Conservation (phyloP, 2,888 invertebrate genomes). For the Empis livida region DNA sequence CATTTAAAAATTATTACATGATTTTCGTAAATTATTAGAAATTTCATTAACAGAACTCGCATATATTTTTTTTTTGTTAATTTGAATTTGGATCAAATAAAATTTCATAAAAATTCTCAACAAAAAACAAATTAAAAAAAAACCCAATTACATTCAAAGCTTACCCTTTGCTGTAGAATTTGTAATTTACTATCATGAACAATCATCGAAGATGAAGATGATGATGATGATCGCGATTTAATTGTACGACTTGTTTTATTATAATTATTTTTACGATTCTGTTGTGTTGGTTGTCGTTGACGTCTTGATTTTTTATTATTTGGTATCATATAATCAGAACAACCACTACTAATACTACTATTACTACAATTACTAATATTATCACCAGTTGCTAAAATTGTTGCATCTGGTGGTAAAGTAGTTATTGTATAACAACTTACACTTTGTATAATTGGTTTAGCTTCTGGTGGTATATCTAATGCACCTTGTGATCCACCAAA, state of each 20-base stretch:
- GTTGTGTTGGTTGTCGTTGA: not conserved
- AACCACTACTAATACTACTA: not conserved
- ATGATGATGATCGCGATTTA: constrained; percentile 15
- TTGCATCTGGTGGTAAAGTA: not conserved
- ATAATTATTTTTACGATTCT: not conserved
- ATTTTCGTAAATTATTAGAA: too few relatives aligned
- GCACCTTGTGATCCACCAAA: not conserved
- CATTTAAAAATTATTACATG: too few relatives aligned
- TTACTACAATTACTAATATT: not conserved
- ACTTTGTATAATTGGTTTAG: constrained; percentile 58
- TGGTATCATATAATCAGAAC: not conserved
- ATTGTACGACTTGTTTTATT: constrained; percentile 5
- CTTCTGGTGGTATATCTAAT: constrained; percentile 12
- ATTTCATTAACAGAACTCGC: too few relatives aligned
- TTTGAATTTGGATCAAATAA: too few relatives aligned
- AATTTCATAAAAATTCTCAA: too few relatives aligned
- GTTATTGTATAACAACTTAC: constrained; percentile 46
- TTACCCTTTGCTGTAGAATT: constrained; percentile 81
- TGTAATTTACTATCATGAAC: constrained; percentile 41
- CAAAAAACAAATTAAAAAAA: too few relatives aligned
- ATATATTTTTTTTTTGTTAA: too few relatives aligned
- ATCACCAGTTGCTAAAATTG: not conserved
- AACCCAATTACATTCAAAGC: constrained; percentile 33
- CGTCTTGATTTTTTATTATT: not conserved
- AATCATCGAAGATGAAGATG: constrained; percentile 17